Base-by-base conservation (phyloP, 1,140 invertebrate species). In the Lutraria rhynchaena region DNA sequence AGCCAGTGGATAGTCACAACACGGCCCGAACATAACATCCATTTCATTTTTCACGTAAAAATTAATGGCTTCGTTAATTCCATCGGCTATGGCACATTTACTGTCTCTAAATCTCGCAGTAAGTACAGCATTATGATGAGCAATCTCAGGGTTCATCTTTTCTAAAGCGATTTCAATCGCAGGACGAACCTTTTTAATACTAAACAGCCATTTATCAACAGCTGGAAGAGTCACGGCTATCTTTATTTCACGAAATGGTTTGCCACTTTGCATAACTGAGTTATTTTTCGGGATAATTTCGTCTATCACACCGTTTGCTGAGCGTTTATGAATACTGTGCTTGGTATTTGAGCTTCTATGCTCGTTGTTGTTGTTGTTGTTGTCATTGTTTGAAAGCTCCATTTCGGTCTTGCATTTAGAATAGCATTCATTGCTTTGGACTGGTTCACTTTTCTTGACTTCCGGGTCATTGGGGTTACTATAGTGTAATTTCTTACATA, bases 1-100 rank as follows among this genome's bases (percentile, higher is more conserved):
- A 0, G 97, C 97, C 65, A 98, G 94, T 0, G 97, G 96, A 91
- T 98, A 98, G 86, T 97, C 96, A 92, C 97, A 98, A 9, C 97
- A 95, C 0, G 97, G 96, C 0, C 97, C 97, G 87, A 98, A 94
- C 89, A 98, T 96, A 0, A 96, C 96, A 93, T 98, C 96, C 11
- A 87, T 80, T 41, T 83, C 76, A 33, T 85, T 85, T 13, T 81
- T 58, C 19, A 87, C 76, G 75, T 85, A 90, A 63, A 87, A 89
- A 33, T 85, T 87, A 53, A 91, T 87, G 13, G 88, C 88, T 58
- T 87, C 85, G 63, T 89, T 89, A 81, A 88, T 88, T 11, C 82
- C 82, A 49, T 86, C 80, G 0, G 83, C 81, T 22, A 83, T 85
- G 35, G 85, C 83, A 75, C 89, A 90, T 19, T 84, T 83, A 37